These are phyloP conservation scores for Trissolcus brochymenae DNA, from an alignment of 2,888 invertebrate species.

Conservation along the genomic window DNA sequence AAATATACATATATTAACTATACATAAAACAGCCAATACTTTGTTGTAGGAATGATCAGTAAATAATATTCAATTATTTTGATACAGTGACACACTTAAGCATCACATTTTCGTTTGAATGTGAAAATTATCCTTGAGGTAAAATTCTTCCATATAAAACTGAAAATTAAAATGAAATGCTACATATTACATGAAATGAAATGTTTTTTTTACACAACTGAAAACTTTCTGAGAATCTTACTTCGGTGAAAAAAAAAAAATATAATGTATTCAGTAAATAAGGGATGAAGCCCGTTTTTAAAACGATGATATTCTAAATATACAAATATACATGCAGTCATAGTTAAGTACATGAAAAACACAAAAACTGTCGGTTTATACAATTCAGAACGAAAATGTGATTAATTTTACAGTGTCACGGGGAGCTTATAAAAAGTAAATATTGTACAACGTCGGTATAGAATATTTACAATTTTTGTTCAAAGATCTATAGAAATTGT, in stretches of 20 bases:
- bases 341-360: constrained; percentile 10
- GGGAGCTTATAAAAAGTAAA: constrained; percentile 26
- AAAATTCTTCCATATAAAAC: no score
- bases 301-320: not conserved
- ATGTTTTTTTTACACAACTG: not conserved
- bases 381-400: constrained; percentile 9
- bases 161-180: no score
- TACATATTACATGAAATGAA: not conserved
- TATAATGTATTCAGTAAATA: no score
- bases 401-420: constrained; percentile 13
- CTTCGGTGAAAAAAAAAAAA: not conserved
- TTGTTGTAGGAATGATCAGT: constrained; percentile 11
- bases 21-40: constrained; percentile 27
- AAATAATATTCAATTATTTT: constrained; percentile 3
- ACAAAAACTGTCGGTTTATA: not conserved
- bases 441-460: constrained; percentile 29
- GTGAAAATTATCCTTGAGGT: not conserved
- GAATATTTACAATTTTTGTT: constrained; percentile 35
- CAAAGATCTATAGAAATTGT: constrained; percentile 31
- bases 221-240: not conserved
- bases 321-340: not conserved
- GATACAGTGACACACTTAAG: not conserved
- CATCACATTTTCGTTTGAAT: constrained; percentile 10
- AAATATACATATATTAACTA: constrained; percentile 23
- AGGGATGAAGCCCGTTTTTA: no score